Evolutionary conservation across 2,113 vertebrate genomes (phyloP), one percentile per base, ranked within the genome.

Genomic region (Megaleporinus macrocephalus): DNA sequence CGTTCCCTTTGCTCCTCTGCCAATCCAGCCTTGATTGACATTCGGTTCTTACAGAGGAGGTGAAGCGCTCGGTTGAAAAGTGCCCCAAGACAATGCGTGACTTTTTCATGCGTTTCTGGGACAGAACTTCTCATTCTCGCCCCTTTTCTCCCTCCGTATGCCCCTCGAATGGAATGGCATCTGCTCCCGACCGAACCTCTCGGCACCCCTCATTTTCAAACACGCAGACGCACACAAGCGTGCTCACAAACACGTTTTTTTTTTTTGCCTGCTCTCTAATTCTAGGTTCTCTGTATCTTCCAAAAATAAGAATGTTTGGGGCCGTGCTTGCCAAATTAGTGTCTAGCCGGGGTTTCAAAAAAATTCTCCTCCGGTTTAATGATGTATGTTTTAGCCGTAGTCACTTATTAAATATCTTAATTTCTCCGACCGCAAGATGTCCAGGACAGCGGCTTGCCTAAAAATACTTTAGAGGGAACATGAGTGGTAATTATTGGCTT

Each of bases 371-470:
- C 87, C 82, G 81, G 87, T 91, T 89, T 92, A 92, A 92, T 91
- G 86, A 90, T 91, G 89, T 91, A 91, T 92, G 84, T 87, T 91
- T 90, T 87, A 89, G 80, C 84, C 66, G 49, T 88, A 92, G 86
- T 90, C 71, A 82, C 86, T 92, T 92, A 92, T 94, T 93, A 92
- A 89, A 90, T 90, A 88, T 91, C 88, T 92, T 93, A 92, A 93
- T 89, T 85, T 85, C 86, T 82, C 78, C 74, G 73, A 85, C 73
- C 71, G 84, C 84, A 86, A 76, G 65, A 88, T 73, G 86, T 90
- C 84, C 89, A 92, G 86, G 90, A 90, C 85, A 87, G 89, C 85
- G 74, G 83, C 85, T 87, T 73, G 83, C 90, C 90, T 93, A 94
- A 93, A 94, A 93, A 93, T 93, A 93, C 69, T 30, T 59, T 76